These are phyloP conservation scores for Chionis minor DNA, from an alignment of 2,113 vertebrate genomes.

Conservation along the genomic window DNA sequence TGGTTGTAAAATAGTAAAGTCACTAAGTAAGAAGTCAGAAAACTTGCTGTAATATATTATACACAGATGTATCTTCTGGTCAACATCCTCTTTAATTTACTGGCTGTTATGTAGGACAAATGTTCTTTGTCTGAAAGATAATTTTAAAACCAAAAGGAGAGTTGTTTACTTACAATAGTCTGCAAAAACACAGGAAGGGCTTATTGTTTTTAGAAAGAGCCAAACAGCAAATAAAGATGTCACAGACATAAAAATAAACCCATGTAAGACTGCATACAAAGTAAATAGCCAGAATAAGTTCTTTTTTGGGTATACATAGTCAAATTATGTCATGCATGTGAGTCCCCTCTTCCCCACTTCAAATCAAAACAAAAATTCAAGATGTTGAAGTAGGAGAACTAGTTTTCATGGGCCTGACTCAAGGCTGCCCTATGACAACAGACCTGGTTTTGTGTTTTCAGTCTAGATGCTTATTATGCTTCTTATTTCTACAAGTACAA, in stretches of 20 bases:
- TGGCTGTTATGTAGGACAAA: conserved; percentile 21
- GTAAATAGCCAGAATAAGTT: not conserved
- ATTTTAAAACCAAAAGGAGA: conserved; percentile 27
- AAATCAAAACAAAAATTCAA: not conserved
- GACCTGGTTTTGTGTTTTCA: not conserved
- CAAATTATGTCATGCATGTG: not conserved
- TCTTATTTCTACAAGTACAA: not conserved
- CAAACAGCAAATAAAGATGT: not conserved
- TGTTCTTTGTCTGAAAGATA: not conserved
- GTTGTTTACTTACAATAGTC: conserved; percentile 3
- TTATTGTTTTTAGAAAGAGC: conserved; percentile 23
- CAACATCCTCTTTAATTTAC: not conserved
- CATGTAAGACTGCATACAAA: not conserved
- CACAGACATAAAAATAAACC: conserved; percentile 17
- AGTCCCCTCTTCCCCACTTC: not conserved
- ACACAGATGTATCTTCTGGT: not conserved
- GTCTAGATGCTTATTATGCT: not conserved
- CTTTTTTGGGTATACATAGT: not conserved
- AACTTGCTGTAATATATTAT: not conserved
- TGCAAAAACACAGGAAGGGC: conserved; percentile 2
- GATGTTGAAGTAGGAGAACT: not conserved
- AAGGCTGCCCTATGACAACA: not conserved
- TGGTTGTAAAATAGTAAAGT: not conserved
- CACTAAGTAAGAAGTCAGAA: not conserved
- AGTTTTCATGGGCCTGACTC: not conserved